Evolutionary conservation across 2,113 vertebrate species (phyloP), one percentile per base, ranked within the genome.

Genomic region (Panurus biarmicus): DNA sequence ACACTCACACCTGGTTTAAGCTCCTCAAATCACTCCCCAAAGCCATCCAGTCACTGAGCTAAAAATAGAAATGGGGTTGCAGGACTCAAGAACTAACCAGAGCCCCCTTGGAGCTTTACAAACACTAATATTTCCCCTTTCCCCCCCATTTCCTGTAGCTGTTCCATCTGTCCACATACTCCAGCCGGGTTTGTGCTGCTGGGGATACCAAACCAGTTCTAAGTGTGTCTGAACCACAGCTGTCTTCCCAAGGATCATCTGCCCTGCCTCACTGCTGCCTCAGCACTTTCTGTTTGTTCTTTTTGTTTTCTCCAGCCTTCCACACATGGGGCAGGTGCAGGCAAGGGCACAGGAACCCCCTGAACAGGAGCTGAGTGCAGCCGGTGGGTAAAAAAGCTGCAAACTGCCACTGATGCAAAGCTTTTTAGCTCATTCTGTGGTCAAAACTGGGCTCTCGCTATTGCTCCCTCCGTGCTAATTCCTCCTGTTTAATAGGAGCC

Each of bases 401-500:
- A 36, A 10, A 14, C 56, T 73, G 74, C 78, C 85, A 76, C 73
- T 44, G 57, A 73, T n/a, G 57, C 61, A 72, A 78, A 51, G 42
- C 6, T 22, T 72, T 91, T 87, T 10, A 79, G 91, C 76, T 90
- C 69, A 8, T 74, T 85, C 73, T 78, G 94, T 66, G 91, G 87
- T 91, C 87, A 94, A 56, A 89, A 62, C 91, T 65, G 74, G 84
- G 83, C 89, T 76, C 44, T 90, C 6, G 26, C 48, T 58, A 64
- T 42, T 61, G 35, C 75, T 97, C 93, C 60, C 87, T 93, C 71
- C 1, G 5, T 42, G 70, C 75, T 85, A 79, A 95, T 58, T 87
- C 85, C 67, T 85, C 12, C 22, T 71, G 89, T 90, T 94, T 92
- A 96, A 94, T 73, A 91, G 73, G 47, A 93, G 85, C 78, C 84